Conservation (phyloP, 1,140 invertebrate genomes). For the Phocides pigmalion region DNA sequence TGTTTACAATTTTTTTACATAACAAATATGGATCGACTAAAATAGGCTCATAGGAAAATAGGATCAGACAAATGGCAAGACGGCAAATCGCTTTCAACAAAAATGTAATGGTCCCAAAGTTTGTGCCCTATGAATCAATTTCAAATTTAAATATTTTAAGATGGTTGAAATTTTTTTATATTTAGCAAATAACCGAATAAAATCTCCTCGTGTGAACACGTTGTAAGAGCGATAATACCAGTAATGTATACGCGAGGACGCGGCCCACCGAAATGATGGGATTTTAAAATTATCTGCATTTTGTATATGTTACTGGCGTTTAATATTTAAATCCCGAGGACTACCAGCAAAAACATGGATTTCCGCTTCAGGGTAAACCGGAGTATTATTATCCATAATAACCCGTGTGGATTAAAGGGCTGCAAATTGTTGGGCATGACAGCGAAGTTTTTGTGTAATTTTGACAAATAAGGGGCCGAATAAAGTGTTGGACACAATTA, state of each 20-base stretch:
- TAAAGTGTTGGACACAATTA: slow-evolving; percentile 11
- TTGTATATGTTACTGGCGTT: slow-evolving; percentile 29
- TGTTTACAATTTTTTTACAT: no score
- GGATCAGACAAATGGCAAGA: no score
- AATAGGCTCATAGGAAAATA: no score
- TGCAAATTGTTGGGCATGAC: slow-evolving; percentile 19
- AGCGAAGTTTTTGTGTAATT: slow-evolving; percentile 23
- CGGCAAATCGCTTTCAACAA: no score
- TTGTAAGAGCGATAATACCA: not conserved
- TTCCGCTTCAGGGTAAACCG: slow-evolving; percentile 20
- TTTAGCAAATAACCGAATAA: no score
- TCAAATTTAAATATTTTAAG: no score
- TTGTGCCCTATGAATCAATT: no score
- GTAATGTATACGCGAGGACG: slow-evolving; percentile 4
- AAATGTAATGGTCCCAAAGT: no score
- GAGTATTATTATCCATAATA: slow-evolving; percentile 29
- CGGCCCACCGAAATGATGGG: slow-evolving; percentile 18
- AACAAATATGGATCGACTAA: no score
- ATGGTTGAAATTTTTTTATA: no score
- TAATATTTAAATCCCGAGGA: slow-evolving; percentile 21
- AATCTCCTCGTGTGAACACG: no score
- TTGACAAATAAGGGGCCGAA: slow-evolving; percentile 9
- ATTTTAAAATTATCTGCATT: slow-evolving; percentile 26
- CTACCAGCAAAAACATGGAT: slow-evolving; percentile 24
- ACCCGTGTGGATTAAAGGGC: slow-evolving; percentile 21